phyloP scores from a whole-genome alignment of 2,888 invertebrate genomes.

The Sarcophaga rosellei region DNA sequence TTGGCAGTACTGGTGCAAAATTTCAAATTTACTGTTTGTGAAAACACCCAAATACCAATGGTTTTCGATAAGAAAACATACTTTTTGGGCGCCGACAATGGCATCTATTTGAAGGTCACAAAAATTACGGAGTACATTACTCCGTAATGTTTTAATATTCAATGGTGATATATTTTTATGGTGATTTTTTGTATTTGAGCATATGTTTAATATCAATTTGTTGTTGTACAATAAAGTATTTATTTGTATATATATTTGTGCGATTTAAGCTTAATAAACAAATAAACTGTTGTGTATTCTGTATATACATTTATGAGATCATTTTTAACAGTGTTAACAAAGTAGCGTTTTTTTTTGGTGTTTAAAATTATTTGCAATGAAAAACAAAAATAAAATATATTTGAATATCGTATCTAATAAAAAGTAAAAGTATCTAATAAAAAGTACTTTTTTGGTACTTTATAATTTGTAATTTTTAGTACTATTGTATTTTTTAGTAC shows the following conservation, averaged over 20 bases:
- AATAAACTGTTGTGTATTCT: not conserved
- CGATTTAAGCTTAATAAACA: not conserved
- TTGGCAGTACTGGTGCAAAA: conserved; percentile 73
- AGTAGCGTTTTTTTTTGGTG: not conserved
- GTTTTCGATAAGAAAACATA: conserved; percentile 66
- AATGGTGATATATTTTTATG: no score
- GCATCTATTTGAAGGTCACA: conserved; percentile 69
- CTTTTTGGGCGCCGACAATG: conserved; percentile 69
- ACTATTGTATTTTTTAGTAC: no score
- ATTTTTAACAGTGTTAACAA: not conserved
- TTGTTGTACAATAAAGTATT: not conserved
- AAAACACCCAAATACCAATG: conserved; percentile 73
- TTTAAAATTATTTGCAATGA: not conserved
- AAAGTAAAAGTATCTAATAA: no score
- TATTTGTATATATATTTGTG: not conserved
- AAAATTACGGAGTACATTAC: not conserved
- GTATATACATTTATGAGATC: not conserved
- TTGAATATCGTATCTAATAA: no score
- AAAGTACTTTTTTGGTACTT: no score
- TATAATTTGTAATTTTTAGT: no score
- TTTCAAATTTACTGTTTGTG: conserved; percentile 73
- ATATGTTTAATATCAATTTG: not conserved
- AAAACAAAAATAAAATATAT: no score
- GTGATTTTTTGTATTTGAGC: not conserved
- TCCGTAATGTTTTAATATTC: not conserved